Percentiles rank a stretch among this genome's conserved stretches.
phyloP scores from a whole-genome alignment of 2,113 vertebrate species.

The Pelodiscus sinensis region DNA sequence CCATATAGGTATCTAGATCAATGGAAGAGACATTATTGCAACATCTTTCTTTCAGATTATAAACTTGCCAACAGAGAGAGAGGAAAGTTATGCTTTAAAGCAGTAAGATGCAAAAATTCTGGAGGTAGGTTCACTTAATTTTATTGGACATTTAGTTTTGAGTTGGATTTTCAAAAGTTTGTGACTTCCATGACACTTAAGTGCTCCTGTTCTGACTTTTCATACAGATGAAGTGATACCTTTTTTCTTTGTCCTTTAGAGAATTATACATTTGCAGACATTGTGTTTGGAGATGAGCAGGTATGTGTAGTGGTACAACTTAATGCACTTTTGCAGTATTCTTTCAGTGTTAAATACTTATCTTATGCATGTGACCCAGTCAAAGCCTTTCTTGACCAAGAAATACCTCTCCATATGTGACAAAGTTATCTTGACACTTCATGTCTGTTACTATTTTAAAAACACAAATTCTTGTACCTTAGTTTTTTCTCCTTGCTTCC shows the following conservation, averaged over 20 bases:
- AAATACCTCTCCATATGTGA: background rate
- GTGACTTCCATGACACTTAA: background rate
- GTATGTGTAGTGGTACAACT: slow-evolving; percentile 70
- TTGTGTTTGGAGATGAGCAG: slow-evolving; percentile 94
- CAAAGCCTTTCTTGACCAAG: background rate
- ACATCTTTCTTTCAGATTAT: slow-evolving; percentile 82
- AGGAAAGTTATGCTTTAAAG: slow-evolving; percentile 94
- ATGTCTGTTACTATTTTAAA: background rate
- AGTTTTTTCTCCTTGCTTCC: background rate
- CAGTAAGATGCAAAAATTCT: slow-evolving; percentile 84
- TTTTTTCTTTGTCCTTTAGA: slow-evolving; percentile 57
- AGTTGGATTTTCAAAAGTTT: background rate
- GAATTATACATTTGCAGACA: slow-evolving; percentile 92
- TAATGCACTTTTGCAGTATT: background rate
- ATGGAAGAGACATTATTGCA: background rate
- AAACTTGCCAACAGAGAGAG: slow-evolving; percentile 91
- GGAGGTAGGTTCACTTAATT: slow-evolving; percentile 80
- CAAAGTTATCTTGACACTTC: background rate
- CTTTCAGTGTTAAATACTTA: background rate
- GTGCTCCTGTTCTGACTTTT: background rate
- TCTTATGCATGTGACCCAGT: background rate
- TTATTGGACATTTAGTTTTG: background rate
- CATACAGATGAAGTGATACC: slow-evolving; percentile 1
- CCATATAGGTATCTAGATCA: background rate
- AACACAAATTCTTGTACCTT: background rate